These are phyloP conservation scores for Empidonax traillii DNA, from an alignment of 2,113 vertebrate species.

Conservation along the genomic window DNA sequence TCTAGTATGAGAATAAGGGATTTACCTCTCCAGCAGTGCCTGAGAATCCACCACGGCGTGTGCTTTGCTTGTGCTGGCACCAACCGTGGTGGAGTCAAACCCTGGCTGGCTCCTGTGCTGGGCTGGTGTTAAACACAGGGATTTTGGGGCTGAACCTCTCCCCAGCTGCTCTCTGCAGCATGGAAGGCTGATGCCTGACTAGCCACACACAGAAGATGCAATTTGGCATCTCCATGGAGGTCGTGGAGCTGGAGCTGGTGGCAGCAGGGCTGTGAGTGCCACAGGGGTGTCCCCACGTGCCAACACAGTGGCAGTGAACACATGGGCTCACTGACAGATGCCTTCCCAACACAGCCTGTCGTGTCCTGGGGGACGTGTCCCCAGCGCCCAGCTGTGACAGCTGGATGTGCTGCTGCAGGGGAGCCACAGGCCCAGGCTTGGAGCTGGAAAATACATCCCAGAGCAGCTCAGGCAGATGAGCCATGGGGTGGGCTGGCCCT, in stretches of 20 bases:
- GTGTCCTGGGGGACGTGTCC: neutral
- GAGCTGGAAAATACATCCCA: neutral
- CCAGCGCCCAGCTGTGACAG: neutral
- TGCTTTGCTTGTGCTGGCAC: neutral
- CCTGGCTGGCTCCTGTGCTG: neutral
- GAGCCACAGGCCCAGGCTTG: neutral
- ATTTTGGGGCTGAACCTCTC: neutral
- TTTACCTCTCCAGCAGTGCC: neutral
- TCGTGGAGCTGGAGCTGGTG: neutral
- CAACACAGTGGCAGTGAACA: neutral
- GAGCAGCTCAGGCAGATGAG: neutral
- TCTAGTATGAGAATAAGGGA: neutral
- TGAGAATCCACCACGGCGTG: rapidly evolving
- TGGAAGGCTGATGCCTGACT: rapidly evolving
- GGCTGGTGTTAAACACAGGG: neutral
- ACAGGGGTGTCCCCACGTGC: rapidly evolving
- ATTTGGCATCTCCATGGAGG: rapidly evolving
- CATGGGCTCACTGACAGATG: rapidly evolving
- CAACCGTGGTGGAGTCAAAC: rapidly evolving
- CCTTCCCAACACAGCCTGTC: neutral
- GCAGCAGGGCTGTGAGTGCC: neutral
- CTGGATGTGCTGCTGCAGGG: neutral
- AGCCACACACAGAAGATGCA: neutral
- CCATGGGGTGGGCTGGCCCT: rapidly evolving
- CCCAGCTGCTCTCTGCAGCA: neutral